Conservation (phyloP, 2,113 vertebrate genomes). For the Amazona guildingii region DNA sequence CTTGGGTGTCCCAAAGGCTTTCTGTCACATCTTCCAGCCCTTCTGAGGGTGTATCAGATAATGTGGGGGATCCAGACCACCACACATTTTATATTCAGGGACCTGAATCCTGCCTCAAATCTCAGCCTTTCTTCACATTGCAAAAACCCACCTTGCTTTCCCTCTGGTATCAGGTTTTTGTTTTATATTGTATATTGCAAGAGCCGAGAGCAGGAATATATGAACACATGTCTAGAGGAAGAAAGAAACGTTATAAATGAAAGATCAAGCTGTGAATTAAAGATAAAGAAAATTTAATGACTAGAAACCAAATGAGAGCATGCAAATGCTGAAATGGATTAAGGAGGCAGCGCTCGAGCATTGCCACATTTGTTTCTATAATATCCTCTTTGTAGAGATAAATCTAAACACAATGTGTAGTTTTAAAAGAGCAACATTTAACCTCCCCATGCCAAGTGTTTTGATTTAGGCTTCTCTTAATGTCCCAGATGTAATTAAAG, state of each 20-base stretch:
- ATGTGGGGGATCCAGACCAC: not conserved
- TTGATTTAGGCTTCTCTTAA: slow-evolving; percentile 12
- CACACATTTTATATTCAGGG: not conserved
- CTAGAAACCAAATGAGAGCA: slow-evolving; percentile 29
- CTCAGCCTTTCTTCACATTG: not conserved
- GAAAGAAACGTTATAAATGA: not conserved
- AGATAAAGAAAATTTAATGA: slow-evolving; percentile 43
- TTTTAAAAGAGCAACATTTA: not conserved
- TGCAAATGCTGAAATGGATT: not conserved
- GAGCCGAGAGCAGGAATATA: not conserved
- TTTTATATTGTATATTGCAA: not conserved
- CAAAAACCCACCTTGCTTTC: not conserved
- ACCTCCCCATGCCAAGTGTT: not conserved
- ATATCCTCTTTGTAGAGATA: not conserved
- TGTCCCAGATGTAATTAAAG: slow-evolving; percentile 4
- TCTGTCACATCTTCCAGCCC: not conserved
- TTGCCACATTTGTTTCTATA: not conserved
- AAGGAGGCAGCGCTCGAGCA: not conserved
- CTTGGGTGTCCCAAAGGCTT: not conserved
- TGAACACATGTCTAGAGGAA: not conserved
- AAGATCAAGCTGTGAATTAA: slow-evolving; percentile 45
- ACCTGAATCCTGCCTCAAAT: not conserved
- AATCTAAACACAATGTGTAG: not conserved
- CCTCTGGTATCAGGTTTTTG: not conserved
- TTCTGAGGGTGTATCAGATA: not conserved